These are phyloP conservation scores for Albula goreensis DNA, from an alignment of 2,113 vertebrate species.

Conservation along the genomic window DNA sequence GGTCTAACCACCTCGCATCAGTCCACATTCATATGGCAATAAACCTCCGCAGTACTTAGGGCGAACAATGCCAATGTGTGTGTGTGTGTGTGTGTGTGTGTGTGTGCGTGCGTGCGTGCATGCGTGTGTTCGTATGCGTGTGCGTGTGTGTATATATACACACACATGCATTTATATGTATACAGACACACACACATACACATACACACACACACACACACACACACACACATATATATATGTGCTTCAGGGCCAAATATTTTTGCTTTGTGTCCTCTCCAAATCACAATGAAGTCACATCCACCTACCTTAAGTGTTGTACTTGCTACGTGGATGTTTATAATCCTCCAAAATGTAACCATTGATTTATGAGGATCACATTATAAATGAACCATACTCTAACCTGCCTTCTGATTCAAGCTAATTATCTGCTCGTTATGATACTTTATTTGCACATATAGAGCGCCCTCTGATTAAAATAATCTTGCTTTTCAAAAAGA, in stretches of 20 bases:
- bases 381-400: not conserved
- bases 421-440: not conserved
- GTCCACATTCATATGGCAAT: constrained; percentile 41
- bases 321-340: not conserved
- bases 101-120: too few species aligned
- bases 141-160: too few species aligned
- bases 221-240: constrained; percentile 35
- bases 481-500: too few species aligned
- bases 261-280: constrained; percentile 65
- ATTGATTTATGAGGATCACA: too few species aligned
- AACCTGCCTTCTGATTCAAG: not conserved
- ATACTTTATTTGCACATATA: not conserved
- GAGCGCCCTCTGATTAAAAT: too few species aligned
- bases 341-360: too few species aligned
- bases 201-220: too few species aligned
- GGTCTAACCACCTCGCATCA: constrained; percentile 32
- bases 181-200: too few species aligned
- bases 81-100: constrained; percentile 7
- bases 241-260: constrained; percentile 35
- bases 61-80: constrained; percentile 52
- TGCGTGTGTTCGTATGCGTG: too few species aligned
- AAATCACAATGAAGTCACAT: constrained; percentile 44
- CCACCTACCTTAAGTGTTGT: constrained; percentile 63
- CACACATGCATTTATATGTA: too few species aligned
- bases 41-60: constrained; percentile 53